These are phyloP conservation scores for Piliocolobus tephrosceles DNA, from an alignment of 2,113 vertebrate genomes.

Conservation along the genomic window DNA sequence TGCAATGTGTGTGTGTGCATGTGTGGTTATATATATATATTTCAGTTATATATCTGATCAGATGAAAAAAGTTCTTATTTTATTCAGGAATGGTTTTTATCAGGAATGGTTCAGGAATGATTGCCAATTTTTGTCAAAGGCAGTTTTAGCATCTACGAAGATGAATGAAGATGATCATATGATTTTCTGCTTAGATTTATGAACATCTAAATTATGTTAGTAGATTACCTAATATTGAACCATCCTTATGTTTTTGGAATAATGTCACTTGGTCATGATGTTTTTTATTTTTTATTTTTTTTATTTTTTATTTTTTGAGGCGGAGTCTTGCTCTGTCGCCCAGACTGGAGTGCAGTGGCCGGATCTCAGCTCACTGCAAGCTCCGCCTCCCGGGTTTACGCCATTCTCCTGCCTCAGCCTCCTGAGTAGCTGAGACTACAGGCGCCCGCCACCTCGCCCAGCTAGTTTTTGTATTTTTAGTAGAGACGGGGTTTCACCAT, in stretches of 20 bases:
- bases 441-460: too few relatives aligned
- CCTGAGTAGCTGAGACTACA: too few relatives aligned
- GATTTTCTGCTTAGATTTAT: neutral
- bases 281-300: neutral
- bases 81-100: neutral
- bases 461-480: too few relatives aligned
- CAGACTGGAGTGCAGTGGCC: too few relatives aligned
- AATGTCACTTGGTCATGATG: neutral
- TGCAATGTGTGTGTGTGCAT: neutral
- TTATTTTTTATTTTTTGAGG: too few relatives aligned
- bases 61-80: neutral
- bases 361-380: too few relatives aligned
- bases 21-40: neutral
- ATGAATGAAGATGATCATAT: constrained; percentile 8
- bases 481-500: too few relatives aligned
- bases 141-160: neutral
- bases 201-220: neutral
- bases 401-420: too few relatives aligned
- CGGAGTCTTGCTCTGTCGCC: too few relatives aligned
- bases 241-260: neutral
- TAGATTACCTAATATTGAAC: neutral
- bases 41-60: neutral
- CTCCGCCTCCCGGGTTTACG: too few relatives aligned
- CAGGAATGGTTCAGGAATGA: neutral
- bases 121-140: neutral